Evolutionary conservation across 2,113 vertebrate genomes (phyloP).

Genomic region (Eidolon helvum): DNA sequence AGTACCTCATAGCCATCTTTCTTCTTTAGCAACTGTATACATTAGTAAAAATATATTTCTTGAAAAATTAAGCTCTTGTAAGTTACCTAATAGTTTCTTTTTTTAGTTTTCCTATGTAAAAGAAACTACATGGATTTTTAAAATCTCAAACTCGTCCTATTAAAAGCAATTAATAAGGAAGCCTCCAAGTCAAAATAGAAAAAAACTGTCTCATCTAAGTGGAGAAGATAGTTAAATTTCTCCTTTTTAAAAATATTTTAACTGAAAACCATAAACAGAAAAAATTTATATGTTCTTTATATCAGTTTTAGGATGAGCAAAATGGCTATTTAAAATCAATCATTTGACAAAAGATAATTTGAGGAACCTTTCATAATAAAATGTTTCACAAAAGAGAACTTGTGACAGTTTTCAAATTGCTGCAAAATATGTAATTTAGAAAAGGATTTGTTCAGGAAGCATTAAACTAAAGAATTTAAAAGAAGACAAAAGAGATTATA

Average conservation of each 20-base stretch:
- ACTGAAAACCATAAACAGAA: conserved; percentile 39
- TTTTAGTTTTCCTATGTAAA: conserved; percentile 32
- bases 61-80: not conserved
- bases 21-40: not conserved
- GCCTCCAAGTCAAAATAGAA: not conserved
- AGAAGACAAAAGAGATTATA: conserved; percentile 19
- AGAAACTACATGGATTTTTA: not conserved
- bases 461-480: not conserved
- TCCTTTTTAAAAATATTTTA: conserved; percentile 57
- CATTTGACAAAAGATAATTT: not conserved
- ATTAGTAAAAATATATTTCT: not conserved
- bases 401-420: not conserved
- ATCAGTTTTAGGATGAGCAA: not conserved
- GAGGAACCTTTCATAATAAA: not conserved
- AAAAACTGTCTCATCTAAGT: not conserved
- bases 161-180: conserved; percentile 16
- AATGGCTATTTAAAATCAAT: conserved; percentile 15
- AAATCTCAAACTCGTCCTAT: conserved; percentile 13
- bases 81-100: not conserved
- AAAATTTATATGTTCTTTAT: not conserved
- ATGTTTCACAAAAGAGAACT: conserved; percentile 4
- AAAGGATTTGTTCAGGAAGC: conserved; percentile 3
- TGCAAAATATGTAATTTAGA: conserved; percentile 22
- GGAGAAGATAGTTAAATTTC: not conserved
- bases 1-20: not conserved